Evolutionary conservation across 2,113 vertebrate species (phyloP), one percentile per base, ranked within the genome.

Genomic region (Galemys pyrenaicus): DNA sequence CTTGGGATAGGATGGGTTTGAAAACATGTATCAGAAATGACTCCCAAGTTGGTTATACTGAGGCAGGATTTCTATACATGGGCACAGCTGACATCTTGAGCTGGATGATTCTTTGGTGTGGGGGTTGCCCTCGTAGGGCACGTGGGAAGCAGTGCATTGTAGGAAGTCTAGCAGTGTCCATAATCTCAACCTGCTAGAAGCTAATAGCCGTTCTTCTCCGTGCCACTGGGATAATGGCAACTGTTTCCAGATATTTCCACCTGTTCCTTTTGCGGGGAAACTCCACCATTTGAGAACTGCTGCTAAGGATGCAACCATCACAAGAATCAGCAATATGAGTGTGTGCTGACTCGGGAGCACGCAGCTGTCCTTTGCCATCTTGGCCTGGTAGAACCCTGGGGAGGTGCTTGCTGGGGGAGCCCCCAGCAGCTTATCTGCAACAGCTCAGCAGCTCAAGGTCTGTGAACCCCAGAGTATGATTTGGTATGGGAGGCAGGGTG

Each of bases 361-460:
- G 20, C 54, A 56, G 20, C 17, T 73, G 32, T 22, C n/a, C 67
- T 54, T 37, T 1, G 1, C 26, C 8, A 4, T 60, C 9, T 24
- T 3, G 9, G 16, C 32, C 94, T 70, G 70, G 7, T 37, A 35
- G 46, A 19, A 7, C 30, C 44, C 65, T 22, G 39, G 3, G 3
- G 41, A 32, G 35, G 68, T 15, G 39, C n/a, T 32, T 68, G 24
- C 39, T 13, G 22, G 9, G 9, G 30, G 54, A 74, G 24, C 24
- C 35, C 51, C 44, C 30, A 17, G 41, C 8, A 6, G 32, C 35
- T 78, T 79, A 60, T 87, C 70, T 60, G 68, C n/a, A 19, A 6
- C 15, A 28, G 58, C 74, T 91, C 80, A 56, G 70, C 58, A 41
- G 44, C 58, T 82, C 82, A 49, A 95, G 77, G 91, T 19, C 71